Evolutionary conservation across 2,797 vertebrate species (phyloP).

Genomic region (Myotis myotis): DNA sequence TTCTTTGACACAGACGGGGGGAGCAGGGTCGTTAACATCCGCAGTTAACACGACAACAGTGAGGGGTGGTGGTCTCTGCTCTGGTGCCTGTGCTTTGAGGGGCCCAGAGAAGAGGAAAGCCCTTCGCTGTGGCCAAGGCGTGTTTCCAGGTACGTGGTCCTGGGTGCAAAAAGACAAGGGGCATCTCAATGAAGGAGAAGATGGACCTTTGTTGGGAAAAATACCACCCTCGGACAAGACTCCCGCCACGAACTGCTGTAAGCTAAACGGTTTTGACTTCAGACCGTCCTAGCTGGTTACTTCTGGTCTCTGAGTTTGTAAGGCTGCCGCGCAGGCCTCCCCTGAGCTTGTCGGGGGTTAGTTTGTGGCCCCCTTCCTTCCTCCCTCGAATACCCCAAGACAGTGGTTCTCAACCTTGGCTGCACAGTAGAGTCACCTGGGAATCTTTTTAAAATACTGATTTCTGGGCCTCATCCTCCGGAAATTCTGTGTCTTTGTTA

Average conservation of each 20-base stretch:
- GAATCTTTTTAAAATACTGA: too few species aligned
- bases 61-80: too few species aligned
- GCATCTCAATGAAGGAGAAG: neutral
- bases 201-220: neutral
- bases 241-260: neutral
- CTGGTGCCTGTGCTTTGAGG: neutral
- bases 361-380: neutral
- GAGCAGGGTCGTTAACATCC: neutral
- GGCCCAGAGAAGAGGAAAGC: neutral
- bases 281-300: neutral
- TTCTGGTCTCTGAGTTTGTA: neutral
- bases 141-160: too few species aligned
- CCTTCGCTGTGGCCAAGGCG: neutral
- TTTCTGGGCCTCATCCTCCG: too few species aligned
- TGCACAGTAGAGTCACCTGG: too few species aligned
- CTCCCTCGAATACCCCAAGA: neutral
- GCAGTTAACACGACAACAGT: fast-evolving
- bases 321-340: neutral
- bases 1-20: too few species aligned
- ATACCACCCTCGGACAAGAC: neutral
- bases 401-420: too few species aligned
- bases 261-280: neutral
- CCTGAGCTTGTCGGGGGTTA: neutral
- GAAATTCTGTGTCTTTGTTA: too few species aligned
- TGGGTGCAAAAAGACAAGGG: too few species aligned